Conservation (phyloP, 2,113 vertebrate genomes). For the Lycaon pictus region DNA sequence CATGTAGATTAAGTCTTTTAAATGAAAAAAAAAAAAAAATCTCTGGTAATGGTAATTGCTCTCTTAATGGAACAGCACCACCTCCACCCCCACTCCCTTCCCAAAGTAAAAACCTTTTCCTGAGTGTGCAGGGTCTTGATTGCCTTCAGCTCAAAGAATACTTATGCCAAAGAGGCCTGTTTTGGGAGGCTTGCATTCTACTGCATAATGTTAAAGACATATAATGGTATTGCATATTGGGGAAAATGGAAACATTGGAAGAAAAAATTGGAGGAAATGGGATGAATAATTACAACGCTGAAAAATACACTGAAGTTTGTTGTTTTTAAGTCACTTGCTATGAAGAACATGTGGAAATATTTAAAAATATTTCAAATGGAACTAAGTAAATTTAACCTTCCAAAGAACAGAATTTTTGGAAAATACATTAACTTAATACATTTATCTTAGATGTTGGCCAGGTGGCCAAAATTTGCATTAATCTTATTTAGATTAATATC, state of each 20-base stretch:
- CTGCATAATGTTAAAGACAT: not conserved
- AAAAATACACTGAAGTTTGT: not conserved
- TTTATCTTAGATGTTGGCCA: not conserved
- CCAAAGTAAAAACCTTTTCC: not conserved
- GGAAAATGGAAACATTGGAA: not conserved
- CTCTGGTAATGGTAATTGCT: not conserved
- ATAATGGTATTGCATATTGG: not conserved
- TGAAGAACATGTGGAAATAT: not conserved
- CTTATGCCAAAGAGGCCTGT: not conserved
- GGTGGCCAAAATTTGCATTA: not conserved
- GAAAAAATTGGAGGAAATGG: not conserved
- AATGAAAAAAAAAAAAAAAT: not conserved
- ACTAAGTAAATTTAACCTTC: not conserved
- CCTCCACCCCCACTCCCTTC: too few relatives aligned
- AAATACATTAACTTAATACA: not conserved
- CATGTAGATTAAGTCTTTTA: not conserved
- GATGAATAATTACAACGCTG: not conserved
- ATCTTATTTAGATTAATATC: not conserved
- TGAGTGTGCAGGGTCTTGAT: not conserved
- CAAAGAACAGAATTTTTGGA: not conserved
- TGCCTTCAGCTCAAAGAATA: not conserved
- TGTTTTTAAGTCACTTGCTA: slow-evolving; percentile 29
- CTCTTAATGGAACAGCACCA: not conserved
- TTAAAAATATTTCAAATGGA: not conserved
- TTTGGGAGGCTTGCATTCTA: not conserved